These are phyloP conservation scores for Synanthedon vespiformis DNA, from an alignment of 2,888 invertebrate genomes.

Conservation along the genomic window DNA sequence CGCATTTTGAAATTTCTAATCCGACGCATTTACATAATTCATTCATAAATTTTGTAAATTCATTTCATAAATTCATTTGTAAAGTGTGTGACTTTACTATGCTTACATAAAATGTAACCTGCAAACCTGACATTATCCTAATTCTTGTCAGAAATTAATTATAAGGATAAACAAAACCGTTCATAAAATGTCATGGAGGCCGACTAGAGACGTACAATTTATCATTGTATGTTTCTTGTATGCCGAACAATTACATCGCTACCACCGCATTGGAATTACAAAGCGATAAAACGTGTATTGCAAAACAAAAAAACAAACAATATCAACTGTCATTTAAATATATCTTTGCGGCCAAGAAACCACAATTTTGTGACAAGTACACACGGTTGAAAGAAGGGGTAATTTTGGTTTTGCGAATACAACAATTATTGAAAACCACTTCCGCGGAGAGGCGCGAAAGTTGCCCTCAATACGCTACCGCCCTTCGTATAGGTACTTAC, in stretches of 20 bases:
- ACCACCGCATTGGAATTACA: background rate
- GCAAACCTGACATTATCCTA: background rate
- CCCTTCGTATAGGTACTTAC: background rate
- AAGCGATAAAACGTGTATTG: background rate
- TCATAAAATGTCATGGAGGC: background rate
- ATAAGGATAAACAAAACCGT: background rate
- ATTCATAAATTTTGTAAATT: no score
- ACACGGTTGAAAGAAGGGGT: constrained; percentile 22
- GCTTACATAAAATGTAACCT: no score
- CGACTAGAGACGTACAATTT: background rate
- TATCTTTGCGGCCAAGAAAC: constrained; percentile 19
- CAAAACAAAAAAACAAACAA: background rate
- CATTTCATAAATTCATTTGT: no score
- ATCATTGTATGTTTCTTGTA: background rate
- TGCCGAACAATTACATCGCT: background rate
- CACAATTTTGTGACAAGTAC: constrained; percentile 20
- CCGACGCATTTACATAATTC: no score
- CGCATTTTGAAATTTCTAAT: no score
- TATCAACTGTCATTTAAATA: background rate
- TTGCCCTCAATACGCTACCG: constrained; percentile 16
- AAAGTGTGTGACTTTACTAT: no score
- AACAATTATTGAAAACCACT: constrained; percentile 39
- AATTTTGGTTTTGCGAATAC: constrained; percentile 9
- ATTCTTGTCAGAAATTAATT: background rate
- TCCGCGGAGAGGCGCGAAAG: constrained; percentile 54